Base-by-base conservation (phyloP, 2,797 vertebrate species). In the Morus bassanus region DNA sequence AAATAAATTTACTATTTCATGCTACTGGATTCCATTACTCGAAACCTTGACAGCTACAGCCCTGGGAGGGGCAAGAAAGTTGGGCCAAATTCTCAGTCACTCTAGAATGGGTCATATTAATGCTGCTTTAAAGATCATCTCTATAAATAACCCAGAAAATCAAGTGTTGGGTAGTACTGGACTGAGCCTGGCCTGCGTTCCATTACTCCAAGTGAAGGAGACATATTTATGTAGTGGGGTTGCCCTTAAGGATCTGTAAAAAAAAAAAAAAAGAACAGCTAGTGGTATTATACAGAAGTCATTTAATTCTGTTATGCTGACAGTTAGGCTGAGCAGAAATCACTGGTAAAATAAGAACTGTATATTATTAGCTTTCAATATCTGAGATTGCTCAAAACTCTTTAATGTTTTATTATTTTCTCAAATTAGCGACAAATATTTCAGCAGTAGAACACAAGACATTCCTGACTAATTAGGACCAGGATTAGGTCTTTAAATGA, bases 1-100 rank as follows among this genome's bases (percentile, higher is more conserved):
- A 92, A 95, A 91, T 92, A 85, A 85, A 89, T 93, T 80, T 94
- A 85, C 81, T 70, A 51, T 95, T 97, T 96, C 69, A 57, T 95
- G 88, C 91, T 96, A 89, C 91, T 93, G 89, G 70, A 65, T 95
- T 95, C 91, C 70, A 86, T 97, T 95, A 96, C 79, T 77, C 4
- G 76, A 96, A 96, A 89, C 65, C 79, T 81, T 86, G 91, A 95
- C 92, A 89, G 85, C 74, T 86, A 70, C 19, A 94, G 78, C 53
- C 23, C 43, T 93, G 82, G 94, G 88, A 93, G 89, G 84, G 86
- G 76, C 2, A 4, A 95, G 39, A 27, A 86, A 96, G 35, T 68
- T 90, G 50, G 57, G 60, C 61, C 82, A 96, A 85, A 39, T 91
- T 95, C 77, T 85, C 91, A 91, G 78, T 93, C 35, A 91, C 88